Conservation (phyloP, 1,140 invertebrate species). For the Coenobita brevimanus region DNA sequence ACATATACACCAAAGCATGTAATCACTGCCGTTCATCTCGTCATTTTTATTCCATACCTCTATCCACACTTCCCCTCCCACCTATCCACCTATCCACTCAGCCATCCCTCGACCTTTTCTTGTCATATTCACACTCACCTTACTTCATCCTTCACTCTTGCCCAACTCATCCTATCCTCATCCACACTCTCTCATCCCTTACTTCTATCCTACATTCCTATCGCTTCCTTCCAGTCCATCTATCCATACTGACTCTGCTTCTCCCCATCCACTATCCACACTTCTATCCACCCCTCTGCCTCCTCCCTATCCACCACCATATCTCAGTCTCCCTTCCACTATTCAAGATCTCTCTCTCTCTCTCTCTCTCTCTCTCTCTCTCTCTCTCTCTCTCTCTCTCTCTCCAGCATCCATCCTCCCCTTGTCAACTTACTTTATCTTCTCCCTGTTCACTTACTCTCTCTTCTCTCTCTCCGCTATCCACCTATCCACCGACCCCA, state of each 20-base stretch:
- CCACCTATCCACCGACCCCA: no score
- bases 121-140: not conserved
- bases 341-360: no score
- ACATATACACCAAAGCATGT: no score
- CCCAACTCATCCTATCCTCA: constrained; percentile 8
- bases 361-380: no score
- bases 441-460: no score
- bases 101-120: not conserved
- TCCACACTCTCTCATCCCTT: not conserved
- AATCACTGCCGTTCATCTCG: not conserved
- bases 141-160: not conserved
- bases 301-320: not conserved
- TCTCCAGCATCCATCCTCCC: no score
- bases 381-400: no score
- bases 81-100: not conserved
- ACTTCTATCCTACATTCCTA: not conserved
- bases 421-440: no score
- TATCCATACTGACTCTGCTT: not conserved
- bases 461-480: no score
- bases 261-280: not conserved
- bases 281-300: not conserved
- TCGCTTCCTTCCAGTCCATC: not conserved
- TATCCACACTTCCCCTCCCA: not conserved
- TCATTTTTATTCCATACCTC: not conserved
- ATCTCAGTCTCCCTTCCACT: not conserved